phyloP scores from a whole-genome alignment of 2,797 vertebrate genomes.

The Pangasius mekongensis region DNA sequence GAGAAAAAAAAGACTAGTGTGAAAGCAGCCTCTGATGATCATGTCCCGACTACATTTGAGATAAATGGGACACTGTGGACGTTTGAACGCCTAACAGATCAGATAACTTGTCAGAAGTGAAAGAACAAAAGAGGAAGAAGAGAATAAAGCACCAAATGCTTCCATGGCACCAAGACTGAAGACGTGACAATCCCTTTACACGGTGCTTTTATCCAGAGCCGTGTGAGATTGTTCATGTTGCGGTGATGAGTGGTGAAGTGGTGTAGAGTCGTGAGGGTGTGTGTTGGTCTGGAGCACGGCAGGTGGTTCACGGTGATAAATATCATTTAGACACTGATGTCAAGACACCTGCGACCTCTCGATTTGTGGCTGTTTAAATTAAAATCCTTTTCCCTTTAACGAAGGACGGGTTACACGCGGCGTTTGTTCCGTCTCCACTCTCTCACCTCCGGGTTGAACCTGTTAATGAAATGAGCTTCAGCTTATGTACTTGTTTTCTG shows the following conservation, averaged over 20 bases:
- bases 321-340: background rate
- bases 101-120: no score
- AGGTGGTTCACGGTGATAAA: background rate
- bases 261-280: background rate
- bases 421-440: background rate
- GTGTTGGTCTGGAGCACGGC: background rate
- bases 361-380: background rate
- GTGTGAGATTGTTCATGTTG: no score
- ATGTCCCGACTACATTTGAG: background rate
- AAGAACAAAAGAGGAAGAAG: background rate
- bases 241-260: background rate
- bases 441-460: background rate
- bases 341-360: background rate
- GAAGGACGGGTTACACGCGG: background rate
- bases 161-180: background rate
- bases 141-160: background rate
- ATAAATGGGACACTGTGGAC: background rate
- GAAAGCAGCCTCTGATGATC: background rate
- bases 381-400: background rate
- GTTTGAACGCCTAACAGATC: background rate
- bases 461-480: background rate
- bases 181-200: no score
- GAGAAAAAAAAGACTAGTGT: background rate
- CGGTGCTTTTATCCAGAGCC: no score
- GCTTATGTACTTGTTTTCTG: background rate